These are phyloP conservation scores for Channa argus DNA, from an alignment of 2,113 vertebrate genomes.

Conservation along the genomic window DNA sequence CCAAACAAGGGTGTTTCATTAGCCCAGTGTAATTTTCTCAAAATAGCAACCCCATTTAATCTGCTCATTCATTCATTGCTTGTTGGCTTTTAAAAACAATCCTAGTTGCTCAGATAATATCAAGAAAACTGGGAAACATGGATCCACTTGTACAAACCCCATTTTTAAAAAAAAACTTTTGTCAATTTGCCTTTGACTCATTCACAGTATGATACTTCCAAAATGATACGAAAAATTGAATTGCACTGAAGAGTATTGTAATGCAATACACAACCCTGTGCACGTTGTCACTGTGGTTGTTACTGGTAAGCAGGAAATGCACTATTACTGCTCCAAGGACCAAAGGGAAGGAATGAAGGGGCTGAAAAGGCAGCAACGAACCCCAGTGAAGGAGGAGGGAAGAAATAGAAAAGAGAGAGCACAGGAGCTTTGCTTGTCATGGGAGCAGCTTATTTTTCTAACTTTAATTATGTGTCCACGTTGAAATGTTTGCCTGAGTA, in stretches of 20 bases:
- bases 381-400: constrained; percentile 18
- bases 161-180: neutral
- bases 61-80: constrained; percentile 60
- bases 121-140: neutral
- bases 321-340: constrained; percentile 53
- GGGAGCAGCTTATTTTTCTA: constrained; percentile 47
- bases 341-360: constrained; percentile 28
- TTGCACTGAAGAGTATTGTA: constrained; percentile 33
- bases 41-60: constrained; percentile 10
- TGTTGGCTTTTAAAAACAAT: neutral
- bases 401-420: neutral
- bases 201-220: neutral
- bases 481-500: constrained; percentile 56
- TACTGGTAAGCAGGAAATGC: constrained; percentile 72
- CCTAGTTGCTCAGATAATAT: neutral
- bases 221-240: constrained; percentile 11
- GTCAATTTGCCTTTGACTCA: neutral
- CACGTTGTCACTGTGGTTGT: constrained; percentile 49
- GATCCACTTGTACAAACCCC: neutral
- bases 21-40: neutral
- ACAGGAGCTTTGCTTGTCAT: constrained; percentile 50
- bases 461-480: constrained; percentile 66
- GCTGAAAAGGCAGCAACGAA: constrained; percentile 44
- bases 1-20: neutral
- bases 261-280: neutral